A percentile compares a stretch with the other conserved stretches of the same genome.
Conservation (phyloP, 30 jellyfish, hydroid and myxozoan genomes). For the Chironex yamaguchii region DNA sequence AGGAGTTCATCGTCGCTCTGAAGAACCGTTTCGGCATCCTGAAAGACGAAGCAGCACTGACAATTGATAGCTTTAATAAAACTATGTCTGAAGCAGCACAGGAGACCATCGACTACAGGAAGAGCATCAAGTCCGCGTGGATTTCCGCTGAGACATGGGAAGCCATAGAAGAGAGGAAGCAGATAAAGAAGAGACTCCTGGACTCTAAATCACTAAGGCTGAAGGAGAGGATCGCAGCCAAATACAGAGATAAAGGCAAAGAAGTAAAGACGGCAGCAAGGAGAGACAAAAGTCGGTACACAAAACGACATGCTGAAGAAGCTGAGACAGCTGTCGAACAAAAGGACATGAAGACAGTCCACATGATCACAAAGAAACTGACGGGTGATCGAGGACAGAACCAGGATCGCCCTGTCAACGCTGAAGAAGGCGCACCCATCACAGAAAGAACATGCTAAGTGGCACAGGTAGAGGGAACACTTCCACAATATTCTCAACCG, state of each 20-base stretch:
- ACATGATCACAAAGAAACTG: not conserved
- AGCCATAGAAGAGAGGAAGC: not conserved
- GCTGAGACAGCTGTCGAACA: not conserved
- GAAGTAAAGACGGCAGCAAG: not conserved
- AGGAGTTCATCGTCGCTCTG: not conserved
- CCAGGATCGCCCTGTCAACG: not conserved
- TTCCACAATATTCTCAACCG: not conserved
- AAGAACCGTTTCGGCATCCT: not conserved
- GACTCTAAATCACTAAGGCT: not conserved
- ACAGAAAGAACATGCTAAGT: not conserved
- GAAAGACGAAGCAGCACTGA: too few species aligned
- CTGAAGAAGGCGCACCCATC: not conserved
- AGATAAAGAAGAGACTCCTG: not conserved
- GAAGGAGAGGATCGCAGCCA: not conserved
- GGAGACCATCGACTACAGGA: not conserved
- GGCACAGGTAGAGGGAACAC: not conserved
- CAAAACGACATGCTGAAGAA: not conserved
- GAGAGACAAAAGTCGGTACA: not conserved
- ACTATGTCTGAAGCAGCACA: not conserved
- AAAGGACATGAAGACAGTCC: not conserved
- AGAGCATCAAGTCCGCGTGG: not conserved
- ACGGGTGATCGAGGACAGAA: not conserved
- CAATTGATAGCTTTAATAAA: too few species aligned
- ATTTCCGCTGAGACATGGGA: not conserved
- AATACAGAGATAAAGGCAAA: not conserved